A percentile compares a stretch with the other conserved stretches of the same genome.
phyloP scores from a whole-genome alignment of 2,797 vertebrate genomes.

The Lophius americanus region DNA sequence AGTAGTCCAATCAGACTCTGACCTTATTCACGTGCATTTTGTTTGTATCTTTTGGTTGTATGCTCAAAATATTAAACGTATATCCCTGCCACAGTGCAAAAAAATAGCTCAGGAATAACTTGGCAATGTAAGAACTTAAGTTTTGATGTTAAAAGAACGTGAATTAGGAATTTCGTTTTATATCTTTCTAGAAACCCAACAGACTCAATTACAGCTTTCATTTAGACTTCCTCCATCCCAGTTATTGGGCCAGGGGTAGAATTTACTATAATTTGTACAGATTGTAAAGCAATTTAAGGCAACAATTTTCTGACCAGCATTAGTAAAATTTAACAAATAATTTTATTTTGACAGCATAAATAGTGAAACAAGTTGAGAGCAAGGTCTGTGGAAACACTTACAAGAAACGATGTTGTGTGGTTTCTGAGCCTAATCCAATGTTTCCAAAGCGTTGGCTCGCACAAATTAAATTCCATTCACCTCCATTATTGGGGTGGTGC shows the following conservation, averaged over 20 bases:
- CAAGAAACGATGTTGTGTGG: slow-evolving; percentile 1
- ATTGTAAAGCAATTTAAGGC: slow-evolving; percentile 13
- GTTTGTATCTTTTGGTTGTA: no score
- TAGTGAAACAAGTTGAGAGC: slow-evolving; percentile 1
- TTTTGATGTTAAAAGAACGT: not conserved
- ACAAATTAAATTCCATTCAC: slow-evolving; percentile 34
- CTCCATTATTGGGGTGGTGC: not conserved
- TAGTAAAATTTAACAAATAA: not conserved
- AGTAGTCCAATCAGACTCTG: no score
- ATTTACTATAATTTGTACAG: not conserved
- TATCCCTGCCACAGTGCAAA: no score
- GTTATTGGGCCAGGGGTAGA: not conserved
- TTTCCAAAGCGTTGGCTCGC: slow-evolving; percentile 23
- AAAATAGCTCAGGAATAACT: no score
- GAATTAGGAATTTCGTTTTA: no score
- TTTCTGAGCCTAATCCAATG: slow-evolving; percentile 17
- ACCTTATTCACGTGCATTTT: no score
- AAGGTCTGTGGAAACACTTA: slow-evolving; percentile 17
- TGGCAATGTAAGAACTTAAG: not conserved
- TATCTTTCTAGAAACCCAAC: slow-evolving; percentile 4
- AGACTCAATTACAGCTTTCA: slow-evolving; percentile 3
- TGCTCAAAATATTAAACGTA: no score
- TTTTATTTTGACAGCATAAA: slow-evolving; percentile 25
- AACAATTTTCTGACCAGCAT: not conserved
- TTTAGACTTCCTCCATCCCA: not conserved